Evolutionary conservation across 2,888 invertebrate species (phyloP), one percentile per base, ranked within the genome.

Genomic region (Augiades crinisus): DNA sequence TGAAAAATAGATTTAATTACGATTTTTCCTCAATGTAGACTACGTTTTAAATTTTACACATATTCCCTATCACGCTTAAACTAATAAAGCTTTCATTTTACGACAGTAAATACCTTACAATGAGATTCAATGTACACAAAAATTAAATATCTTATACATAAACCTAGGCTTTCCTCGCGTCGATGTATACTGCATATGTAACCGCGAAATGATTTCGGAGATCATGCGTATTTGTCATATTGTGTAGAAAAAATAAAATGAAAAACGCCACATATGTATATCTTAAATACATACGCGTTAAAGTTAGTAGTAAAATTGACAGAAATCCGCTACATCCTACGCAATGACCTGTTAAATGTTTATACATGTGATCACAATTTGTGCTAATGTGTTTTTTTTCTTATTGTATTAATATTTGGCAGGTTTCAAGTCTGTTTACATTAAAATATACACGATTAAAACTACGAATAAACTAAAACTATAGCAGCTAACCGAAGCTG

Each of bases 21-120:
- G n/a, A n/a, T n/a, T n/a, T n/a, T n/a, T n/a, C n/a, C n/a, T n/a
- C n/a, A n/a, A n/a, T n/a, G n/a, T n/a, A n/a, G n/a, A n/a, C n/a
- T n/a, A n/a, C n/a, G n/a, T n/a, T n/a, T n/a, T n/a, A n/a, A n/a
- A n/a, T n/a, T n/a, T n/a, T n/a, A n/a, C n/a, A n/a, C n/a, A n/a
- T n/a, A n/a, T n/a, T n/a, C n/a, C n/a, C n/a, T n/a, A n/a, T 47
- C 27, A 36, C 43, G 54, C 68, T 72, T 81, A 82, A 66, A 74
- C 83, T 86, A 87, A 79, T 87, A 87, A 87, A 87, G 87, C 87
- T 87, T 79, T 81, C 75, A 68, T 74, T 74, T 75, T 71, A 79
- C 68, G 68, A 71, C 72, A 70, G 71, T 73, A 55, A 59, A 74
- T 71, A 76, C 68, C 66, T 74, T 73, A 69, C 64, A 64, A 67